These are phyloP conservation scores for Oscheius sp. DNA, from an alignment of 2,888 invertebrate genomes.

Conservation along the genomic window DNA sequence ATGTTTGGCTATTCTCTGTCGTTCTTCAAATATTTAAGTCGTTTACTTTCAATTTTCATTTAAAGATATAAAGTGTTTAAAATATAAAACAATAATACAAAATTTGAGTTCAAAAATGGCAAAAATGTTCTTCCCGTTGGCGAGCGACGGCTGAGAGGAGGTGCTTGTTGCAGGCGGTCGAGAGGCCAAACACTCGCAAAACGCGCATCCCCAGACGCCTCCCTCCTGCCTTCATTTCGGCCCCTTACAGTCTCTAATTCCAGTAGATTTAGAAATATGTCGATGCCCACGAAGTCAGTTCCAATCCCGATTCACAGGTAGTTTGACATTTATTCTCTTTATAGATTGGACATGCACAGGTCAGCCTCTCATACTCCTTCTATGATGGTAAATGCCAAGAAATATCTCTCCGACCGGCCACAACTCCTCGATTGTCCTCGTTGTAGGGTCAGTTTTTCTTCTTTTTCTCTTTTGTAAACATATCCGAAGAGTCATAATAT, in stretches of 20 bases:
- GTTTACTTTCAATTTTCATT: too few relatives aligned
- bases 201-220: slow-evolving; percentile 19
- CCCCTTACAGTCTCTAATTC: slow-evolving; percentile 20
- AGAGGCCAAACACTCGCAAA: slow-evolving; percentile 33
- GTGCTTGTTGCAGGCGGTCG: slow-evolving; percentile 32
- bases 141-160: slow-evolving; percentile 29
- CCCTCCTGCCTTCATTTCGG: slow-evolving; percentile 16
- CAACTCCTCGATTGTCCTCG: slow-evolving; percentile 70
- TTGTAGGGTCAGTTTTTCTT: slow-evolving; percentile 59
- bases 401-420: slow-evolving; percentile 70
- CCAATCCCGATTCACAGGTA: slow-evolving; percentile 62
- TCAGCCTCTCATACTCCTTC: slow-evolving; percentile 69
- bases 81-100: too few relatives aligned
- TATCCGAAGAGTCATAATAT: too few relatives aligned
- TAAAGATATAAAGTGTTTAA: too few relatives aligned
- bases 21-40: not conserved
- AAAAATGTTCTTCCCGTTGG: not conserved
- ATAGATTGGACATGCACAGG: slow-evolving; percentile 41
- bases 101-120: slow-evolving; percentile 15
- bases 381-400: slow-evolving; percentile 72
- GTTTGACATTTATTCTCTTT: too few relatives aligned
- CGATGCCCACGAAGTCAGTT: slow-evolving; percentile 44
- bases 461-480: not conserved
- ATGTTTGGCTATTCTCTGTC: not conserved
- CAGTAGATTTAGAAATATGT: slow-evolving; percentile 25